These are phyloP conservation scores for Selenia dentaria DNA, from an alignment of 2,888 invertebrate genomes.

Conservation along the genomic window DNA sequence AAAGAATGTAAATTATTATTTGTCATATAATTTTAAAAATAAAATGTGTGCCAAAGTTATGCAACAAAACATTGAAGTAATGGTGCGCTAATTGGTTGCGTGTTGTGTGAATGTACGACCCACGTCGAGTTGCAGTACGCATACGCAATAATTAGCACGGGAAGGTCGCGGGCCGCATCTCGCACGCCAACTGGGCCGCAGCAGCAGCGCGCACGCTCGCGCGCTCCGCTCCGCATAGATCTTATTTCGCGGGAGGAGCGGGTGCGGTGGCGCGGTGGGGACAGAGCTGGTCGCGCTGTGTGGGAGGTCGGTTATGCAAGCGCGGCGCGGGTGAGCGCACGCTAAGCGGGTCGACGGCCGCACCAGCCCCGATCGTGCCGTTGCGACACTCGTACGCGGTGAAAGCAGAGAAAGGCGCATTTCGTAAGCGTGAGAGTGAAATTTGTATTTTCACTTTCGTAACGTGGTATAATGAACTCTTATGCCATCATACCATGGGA, in stretches of 20 bases:
- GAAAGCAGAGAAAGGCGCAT: conserved; percentile 83
- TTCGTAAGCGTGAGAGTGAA: conserved; percentile 84
- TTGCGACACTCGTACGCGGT: conserved; percentile 68
- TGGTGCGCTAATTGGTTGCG: conserved; percentile 35
- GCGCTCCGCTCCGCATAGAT: conserved; percentile 58
- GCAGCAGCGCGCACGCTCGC: conserved; percentile 32
- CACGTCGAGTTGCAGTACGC: conserved; percentile 48
- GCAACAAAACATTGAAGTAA: conserved; percentile 27
- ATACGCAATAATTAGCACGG: conserved; percentile 69
- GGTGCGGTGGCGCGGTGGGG: conserved; percentile 30
- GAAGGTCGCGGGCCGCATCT: conserved; percentile 64
- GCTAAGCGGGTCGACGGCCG: conserved; percentile 88
- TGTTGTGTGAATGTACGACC: conserved; percentile 34
- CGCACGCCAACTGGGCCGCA: conserved; percentile 56
- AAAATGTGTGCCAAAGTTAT: conserved; percentile 20
- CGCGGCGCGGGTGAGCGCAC: conserved; percentile 86
- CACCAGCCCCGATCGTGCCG: conserved; percentile 52
- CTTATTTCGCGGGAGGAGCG: conserved; percentile 60
- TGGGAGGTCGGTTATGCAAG: conserved; percentile 75
- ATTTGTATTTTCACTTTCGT: conserved; percentile 82
- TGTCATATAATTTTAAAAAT: conserved; percentile 3
- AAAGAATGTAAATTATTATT: too few relatives aligned
- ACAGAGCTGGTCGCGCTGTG: conserved; percentile 32
- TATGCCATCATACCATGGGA: conserved; percentile 9
- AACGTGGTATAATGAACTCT: conserved; percentile 66